Conservation (phyloP, 2,797 vertebrate genomes). For the Lates japonicus region DNA sequence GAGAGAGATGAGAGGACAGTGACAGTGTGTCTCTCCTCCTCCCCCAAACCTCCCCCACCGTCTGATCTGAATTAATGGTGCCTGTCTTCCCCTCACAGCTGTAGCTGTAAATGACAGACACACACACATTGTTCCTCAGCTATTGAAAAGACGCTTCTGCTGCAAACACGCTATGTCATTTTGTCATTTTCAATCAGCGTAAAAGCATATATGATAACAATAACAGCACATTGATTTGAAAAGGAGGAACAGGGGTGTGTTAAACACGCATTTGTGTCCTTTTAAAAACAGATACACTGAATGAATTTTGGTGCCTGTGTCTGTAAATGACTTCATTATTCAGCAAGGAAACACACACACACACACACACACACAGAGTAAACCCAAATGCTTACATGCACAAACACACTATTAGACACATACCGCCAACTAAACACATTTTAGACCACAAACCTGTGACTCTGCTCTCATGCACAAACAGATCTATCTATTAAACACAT, state of each 20-base stretch:
- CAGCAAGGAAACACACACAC: not conserved
- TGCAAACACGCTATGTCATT: constrained; percentile 43
- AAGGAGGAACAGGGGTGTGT: constrained; percentile 14
- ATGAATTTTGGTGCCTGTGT: constrained; percentile 30
- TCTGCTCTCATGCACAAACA: constrained; percentile 18
- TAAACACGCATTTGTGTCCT: constrained; percentile 44
- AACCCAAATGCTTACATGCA: constrained; percentile 25
- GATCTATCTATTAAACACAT: constrained; percentile 52
- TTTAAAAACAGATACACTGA: constrained; percentile 25
- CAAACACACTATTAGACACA: constrained; percentile 31
- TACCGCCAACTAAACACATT: constrained; percentile 50
- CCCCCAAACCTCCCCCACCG: constrained; percentile 39
- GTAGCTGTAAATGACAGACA: constrained; percentile 60
- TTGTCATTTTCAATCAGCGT: constrained; percentile 15
- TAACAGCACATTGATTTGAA: constrained; percentile 14
- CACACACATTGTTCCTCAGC: constrained; percentile 46
- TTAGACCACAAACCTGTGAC: constrained; percentile 47
- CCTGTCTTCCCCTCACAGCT: constrained; percentile 64
- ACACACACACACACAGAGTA: not conserved
- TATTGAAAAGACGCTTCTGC: not conserved
- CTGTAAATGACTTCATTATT: constrained; percentile 51
- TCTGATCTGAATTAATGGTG: constrained; percentile 63
- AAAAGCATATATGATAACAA: constrained; percentile 13
- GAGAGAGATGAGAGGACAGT: constrained; percentile 59
- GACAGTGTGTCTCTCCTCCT: constrained; percentile 57